Base-by-base conservation (phyloP, 2,888 invertebrate species). In the Netelia fuscicornis region DNA sequence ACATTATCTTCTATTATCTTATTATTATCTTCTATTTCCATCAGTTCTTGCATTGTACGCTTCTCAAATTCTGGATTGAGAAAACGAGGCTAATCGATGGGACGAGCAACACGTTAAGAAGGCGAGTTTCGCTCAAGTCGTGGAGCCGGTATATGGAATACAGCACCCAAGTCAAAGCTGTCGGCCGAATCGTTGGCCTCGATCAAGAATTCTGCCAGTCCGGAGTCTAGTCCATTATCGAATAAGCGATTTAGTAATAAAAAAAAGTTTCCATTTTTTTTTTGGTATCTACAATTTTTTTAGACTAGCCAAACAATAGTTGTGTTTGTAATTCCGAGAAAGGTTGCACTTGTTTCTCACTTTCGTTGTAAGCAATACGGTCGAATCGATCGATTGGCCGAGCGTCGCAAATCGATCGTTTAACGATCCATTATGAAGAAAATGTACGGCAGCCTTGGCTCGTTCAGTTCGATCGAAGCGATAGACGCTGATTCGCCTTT, bases 21-120 rank as follows among this genome's bases (percentile, higher is more conserved):
- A n/a, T n/a, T n/a, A 54, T 30, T 37, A 37, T 37, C 37, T 6
- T 37, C 6, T 37, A 37, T 37, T 37, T 37, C 37, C 37, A 37
- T 1, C 72, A 86, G 84, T 81, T 84, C 20, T 68, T 87, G 62
- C 80, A 87, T 37, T 71, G 84, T 17, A 62, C 48, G 23, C 56
- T 85, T n/a, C 23, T 85, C 48, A 64, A 76, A 17, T 48, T 48
- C 0, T 85, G 70, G 44, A 64, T 52, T 10, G 64, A 62, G n/a
- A 74, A 77, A 25, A 72, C 79, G 25, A 25, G 9, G 6, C 37
- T 37, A 37, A 62, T 87, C 23, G 64, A 81, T 30, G 60, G 52
- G 6, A 20, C 48, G 3, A 56, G 52, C n/a, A 68, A 62, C 20
- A 48, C 20, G 11, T 54, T 80, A 5, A 48, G 62, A 11, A 52